Conservation (phyloP, 2,113 vertebrate species). For the Thermophis baileyi region DNA sequence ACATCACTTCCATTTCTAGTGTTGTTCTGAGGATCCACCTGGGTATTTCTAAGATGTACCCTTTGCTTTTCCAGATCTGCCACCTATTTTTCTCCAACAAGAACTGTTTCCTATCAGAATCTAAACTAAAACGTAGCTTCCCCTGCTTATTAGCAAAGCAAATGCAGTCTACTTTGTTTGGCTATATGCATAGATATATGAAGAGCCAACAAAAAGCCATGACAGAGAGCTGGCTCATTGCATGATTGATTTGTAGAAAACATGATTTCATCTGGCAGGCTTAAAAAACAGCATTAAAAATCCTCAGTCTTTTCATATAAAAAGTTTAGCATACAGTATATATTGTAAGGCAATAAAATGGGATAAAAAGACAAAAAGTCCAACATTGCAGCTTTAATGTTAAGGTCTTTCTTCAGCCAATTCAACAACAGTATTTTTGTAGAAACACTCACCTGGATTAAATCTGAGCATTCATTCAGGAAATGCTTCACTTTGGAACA, state of each 20-base stretch:
- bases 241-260: constrained; percentile 26
- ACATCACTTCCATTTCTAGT: neutral
- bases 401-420: constrained; percentile 44
- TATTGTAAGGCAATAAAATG: constrained; percentile 58
- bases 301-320: neutral
- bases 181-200: neutral
- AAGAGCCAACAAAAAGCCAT: neutral
- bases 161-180: neutral
- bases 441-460: accelerated
- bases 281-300: neutral
- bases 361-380: constrained; percentile 57
- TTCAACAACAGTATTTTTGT: constrained; percentile 38
- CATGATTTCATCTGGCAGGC: constrained; percentile 9
- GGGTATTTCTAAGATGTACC: neutral
- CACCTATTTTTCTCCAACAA: neutral
- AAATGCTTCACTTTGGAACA: neutral
- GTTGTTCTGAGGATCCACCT: neutral
- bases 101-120: neutral
- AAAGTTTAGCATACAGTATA: constrained; percentile 24
- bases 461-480: constrained; percentile 7
- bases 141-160: neutral
- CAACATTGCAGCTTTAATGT: constrained; percentile 40
- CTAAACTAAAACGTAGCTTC: neutral
- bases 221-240: neutral
- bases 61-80: neutral